Percentiles rank a stretch among this genome's conserved stretches.
These are phyloP conservation scores for Coreius guichenoti DNA, from an alignment of 2,797 vertebrate genomes.

Conservation along the genomic window DNA sequence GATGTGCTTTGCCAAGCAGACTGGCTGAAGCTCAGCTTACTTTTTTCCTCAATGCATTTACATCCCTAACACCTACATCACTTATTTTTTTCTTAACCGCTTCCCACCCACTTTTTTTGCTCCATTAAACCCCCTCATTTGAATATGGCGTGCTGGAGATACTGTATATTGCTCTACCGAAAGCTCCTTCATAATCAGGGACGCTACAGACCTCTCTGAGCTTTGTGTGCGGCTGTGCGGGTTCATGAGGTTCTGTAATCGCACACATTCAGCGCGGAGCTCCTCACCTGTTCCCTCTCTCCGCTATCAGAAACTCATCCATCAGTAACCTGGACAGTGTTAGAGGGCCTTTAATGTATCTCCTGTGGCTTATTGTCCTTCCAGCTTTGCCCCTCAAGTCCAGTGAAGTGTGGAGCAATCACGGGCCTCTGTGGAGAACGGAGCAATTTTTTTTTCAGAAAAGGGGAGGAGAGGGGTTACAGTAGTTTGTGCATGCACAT, in stretches of 20 bases:
- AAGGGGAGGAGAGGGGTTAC: conserved; percentile 49
- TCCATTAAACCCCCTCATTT: conserved; percentile 59
- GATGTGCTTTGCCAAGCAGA: conserved; percentile 64
- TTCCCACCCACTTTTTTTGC: conserved; percentile 55
- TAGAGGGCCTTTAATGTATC: conserved; percentile 67
- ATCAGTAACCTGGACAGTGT: conserved; percentile 64
- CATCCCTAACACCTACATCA: conserved; percentile 47
- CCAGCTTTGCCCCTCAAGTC: conserved; percentile 59
- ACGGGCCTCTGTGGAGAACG: conserved; percentile 58
- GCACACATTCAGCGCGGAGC: conserved; percentile 58
- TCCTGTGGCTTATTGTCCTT: conserved; percentile 62
- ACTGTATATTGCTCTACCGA: conserved; percentile 58
- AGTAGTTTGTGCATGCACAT: conserved; percentile 68
- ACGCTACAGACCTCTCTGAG: conserved; percentile 58
- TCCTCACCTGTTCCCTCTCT: conserved; percentile 63
- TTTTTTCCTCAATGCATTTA: conserved; percentile 33
- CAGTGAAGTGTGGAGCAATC: conserved; percentile 63
- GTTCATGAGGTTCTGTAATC: conserved; percentile 55
- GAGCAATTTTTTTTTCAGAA: conserved; percentile 45
- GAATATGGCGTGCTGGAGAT: conserved; percentile 51
- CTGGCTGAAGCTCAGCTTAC: conserved; percentile 54
- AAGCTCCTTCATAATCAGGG: conserved; percentile 57
- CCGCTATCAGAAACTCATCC: conserved; percentile 64
- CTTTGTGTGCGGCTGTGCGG: conserved; percentile 57
- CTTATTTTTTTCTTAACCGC: conserved; percentile 55